Base-by-base conservation (phyloP, 1,140 invertebrate genomes). In the Drosophila pallidifrons region DNA sequence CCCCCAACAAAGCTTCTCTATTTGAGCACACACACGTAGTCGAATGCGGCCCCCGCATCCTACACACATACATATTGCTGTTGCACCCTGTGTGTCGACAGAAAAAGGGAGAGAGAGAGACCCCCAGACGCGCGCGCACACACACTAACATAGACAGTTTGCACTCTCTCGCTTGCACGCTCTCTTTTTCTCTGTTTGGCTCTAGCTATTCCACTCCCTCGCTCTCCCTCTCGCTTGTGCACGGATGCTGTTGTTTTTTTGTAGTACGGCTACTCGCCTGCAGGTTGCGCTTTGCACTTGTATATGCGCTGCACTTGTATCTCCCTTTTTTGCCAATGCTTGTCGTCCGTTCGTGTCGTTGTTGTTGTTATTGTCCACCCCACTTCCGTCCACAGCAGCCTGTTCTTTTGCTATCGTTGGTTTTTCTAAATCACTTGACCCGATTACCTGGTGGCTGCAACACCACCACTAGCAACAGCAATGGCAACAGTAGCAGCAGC, bases 391-490 rank as follows among this genome's bases (percentile, higher is more conserved):
- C 64, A 8, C 30, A 32, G 5, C 35, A 54, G 64, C 51, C 64
- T 74, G 68, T 58, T 76, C 79, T 63, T 59, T 74, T 70, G 25
- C 30, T 15, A 13, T 55, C 77, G 58, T 79, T 52, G 30, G 32
- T 85, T 81, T 82, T 82, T 82, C 79, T 83, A 80, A 87, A 87
- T 88, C 83, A 88, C 83, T 87, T 87, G 83, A 87, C 83, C 83
- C 83, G 83, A 87, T 87, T 87, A 87, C 82, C 82, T 87, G 82
- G 79, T 87, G 80, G 80, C 82, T 82, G 73, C 73, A 75, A 59
- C 76, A 59, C 15, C 61, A 58, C 13, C 57, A 57, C 1, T 51
- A 30, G 8, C 35, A 43, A 13, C 49, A 30, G 8, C 35, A 43
- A 13, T 41, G 32, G 46, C 43, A 65, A 13, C 49, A 35, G 38